Base-by-base conservation (phyloP, 2,797 vertebrate species). In the Phrynocephalus vlangalii region DNA sequence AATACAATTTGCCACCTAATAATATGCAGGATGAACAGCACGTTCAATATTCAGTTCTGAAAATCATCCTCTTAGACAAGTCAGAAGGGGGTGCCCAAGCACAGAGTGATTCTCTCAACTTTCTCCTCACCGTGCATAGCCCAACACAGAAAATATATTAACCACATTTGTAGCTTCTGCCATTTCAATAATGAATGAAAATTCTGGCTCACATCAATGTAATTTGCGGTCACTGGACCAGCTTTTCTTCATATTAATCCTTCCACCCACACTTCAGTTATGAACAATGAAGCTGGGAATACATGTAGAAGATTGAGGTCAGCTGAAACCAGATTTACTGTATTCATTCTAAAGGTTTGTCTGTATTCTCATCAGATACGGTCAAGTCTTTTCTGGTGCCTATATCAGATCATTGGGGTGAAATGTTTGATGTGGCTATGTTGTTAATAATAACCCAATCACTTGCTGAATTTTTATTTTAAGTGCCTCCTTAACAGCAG, bases 171-270 rank as follows among this genome's bases (percentile, higher is more conserved):
- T 60, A 91, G 84, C 86, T 77, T 91, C 87, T 94, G 86, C 52
- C 89, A 83, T 71, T 87, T 86, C 87, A 84, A 22, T 89, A 88
- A 93, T 13, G 56, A 93, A 88, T 82, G 82, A 89, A 44, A 90
- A 92, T 88, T 87, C 71, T 86, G 83, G 82, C 84, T 87, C 33
- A 60, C 88, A 79, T 75, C 90, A 89, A 92, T 91, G 82, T 77
- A 90, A 93, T 87, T 85, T 89, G 70, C 78, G 84, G 86, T 87
- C 81, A 90, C 6, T 67, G 84, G 87, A 82, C 92, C 92, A 94
- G 86, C 24, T 82, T 82, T 83, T 16, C 85, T 79, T 94, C 88
- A 9, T 90, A 90, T 84, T 91, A 91, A 92, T 91, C 88, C 80
- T 92, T 68, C 82, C 71, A 87, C 87, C 90, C 76, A 91, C 79